phyloP scores from a whole-genome alignment of 2,113 vertebrate genomes.

The Lophotis ruficrista region DNA sequence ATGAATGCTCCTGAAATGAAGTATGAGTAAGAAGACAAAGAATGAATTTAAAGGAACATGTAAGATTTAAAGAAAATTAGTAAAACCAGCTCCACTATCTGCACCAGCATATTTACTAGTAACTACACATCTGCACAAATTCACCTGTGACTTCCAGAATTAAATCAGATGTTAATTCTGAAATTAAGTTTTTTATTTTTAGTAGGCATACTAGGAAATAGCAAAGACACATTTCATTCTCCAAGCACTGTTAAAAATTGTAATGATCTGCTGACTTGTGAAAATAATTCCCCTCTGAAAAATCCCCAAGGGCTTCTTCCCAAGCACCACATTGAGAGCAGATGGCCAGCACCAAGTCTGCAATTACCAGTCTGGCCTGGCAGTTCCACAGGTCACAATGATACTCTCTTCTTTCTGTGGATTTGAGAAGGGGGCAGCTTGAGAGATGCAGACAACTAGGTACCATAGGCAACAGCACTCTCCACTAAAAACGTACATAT shows the following conservation, averaged over 20 bases:
- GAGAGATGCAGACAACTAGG: neutral
- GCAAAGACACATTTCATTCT: neutral
- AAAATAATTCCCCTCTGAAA: neutral
- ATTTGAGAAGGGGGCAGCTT: neutral
- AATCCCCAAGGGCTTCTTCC: neutral
- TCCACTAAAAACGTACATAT: neutral
- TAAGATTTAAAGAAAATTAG: neutral
- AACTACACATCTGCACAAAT: neutral
- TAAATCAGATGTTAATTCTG: neutral
- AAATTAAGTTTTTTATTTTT: neutral
- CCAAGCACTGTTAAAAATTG: neutral
- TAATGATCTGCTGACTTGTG: neutral
- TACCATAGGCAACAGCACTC: neutral
- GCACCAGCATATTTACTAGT: neutral
- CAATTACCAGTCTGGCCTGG: neutral
- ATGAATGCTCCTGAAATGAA: neutral
- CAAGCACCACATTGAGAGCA: neutral
- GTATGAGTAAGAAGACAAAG: neutral
- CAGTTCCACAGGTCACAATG: neutral
- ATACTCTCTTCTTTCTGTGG: neutral
- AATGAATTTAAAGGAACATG: neutral
- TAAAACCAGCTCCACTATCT: neutral
- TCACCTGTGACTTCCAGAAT: neutral
- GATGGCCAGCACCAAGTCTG: constrained; percentile 7
- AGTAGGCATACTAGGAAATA: neutral